Percentiles rank a stretch among this genome's conserved stretches.
phyloP scores from a whole-genome alignment of 1,140 invertebrate genomes.

The Gryllus bimaculatus region DNA sequence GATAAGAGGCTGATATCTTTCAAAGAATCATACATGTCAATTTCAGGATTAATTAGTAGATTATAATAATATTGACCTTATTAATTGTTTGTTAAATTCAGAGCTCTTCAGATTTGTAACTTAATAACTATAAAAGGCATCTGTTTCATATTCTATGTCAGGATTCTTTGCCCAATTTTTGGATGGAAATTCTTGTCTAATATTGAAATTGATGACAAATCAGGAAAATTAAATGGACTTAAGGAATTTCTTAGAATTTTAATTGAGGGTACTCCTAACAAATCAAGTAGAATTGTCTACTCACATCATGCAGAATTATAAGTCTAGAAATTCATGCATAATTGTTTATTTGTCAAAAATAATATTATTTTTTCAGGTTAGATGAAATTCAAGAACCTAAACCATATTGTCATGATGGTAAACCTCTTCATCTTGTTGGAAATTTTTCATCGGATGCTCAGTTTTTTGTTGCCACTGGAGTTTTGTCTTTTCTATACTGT shows the following conservation, averaged over 20 bases:
- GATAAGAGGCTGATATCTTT: neutral
- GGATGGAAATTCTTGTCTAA: no score
- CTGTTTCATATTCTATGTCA: no score
- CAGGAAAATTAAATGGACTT: neutral
- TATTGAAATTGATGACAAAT: no score
- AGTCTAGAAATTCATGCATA: no score
- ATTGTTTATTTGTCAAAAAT: neutral
- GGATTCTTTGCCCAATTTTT: no score
- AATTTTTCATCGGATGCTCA: constrained; percentile 49
- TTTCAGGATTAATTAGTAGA: no score
- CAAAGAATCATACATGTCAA: neutral
- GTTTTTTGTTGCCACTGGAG: constrained; percentile 61
- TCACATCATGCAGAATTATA: neutral
- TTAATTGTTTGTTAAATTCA: no score
- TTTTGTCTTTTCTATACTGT: constrained; percentile 53
- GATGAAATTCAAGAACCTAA: neutral
- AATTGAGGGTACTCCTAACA: neutral
- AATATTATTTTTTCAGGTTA: neutral
- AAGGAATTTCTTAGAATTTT: neutral
- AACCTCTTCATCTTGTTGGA: constrained; percentile 28
- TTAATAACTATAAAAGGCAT: no score
- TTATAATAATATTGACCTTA: no score
- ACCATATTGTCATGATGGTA: constrained; percentile 8
- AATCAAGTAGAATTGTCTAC: neutral
- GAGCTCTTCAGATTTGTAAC: no score